These are phyloP conservation scores for Hirundo rustica DNA, from an alignment of 2,797 vertebrate genomes.

Conservation along the genomic window DNA sequence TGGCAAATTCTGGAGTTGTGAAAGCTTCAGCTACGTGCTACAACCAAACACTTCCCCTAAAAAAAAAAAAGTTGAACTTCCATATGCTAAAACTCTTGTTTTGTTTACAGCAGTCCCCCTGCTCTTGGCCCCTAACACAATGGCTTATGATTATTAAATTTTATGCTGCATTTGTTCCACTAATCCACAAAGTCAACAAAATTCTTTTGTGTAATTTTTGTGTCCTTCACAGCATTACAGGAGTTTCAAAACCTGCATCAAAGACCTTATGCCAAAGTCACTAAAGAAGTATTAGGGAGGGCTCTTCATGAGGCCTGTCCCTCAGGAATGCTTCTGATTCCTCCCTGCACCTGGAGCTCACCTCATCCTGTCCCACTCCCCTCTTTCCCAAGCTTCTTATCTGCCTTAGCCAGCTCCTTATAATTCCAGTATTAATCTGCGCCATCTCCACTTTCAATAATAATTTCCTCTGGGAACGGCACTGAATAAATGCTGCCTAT, in stretches of 20 bases:
- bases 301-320: not conserved
- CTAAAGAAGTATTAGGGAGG: not conserved
- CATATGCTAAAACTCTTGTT: not conserved
- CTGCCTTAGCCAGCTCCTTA: not conserved
- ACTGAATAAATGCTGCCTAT: not conserved
- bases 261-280: not conserved
- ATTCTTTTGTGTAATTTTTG: not conserved
- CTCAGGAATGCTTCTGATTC: not conserved
- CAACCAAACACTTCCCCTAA: not conserved
- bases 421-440: slow-evolving; percentile 31
- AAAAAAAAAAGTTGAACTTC: not conserved
- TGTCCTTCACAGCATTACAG: not conserved
- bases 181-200: not conserved
- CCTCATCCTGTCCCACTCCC: not conserved
- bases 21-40: not conserved
- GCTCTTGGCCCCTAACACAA: not conserved
- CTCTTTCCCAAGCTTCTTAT: slow-evolving; percentile 7
- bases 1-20: not conserved
- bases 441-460: slow-evolving; percentile 25
- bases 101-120: not conserved
- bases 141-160: not conserved
- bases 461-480: slow-evolving; percentile 29
- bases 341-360: not conserved
- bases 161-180: not conserved
- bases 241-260: not conserved